Evolutionary conservation across 2,797 vertebrate species (phyloP).

Genomic region (Gastrophryne carolinensis): DNA sequence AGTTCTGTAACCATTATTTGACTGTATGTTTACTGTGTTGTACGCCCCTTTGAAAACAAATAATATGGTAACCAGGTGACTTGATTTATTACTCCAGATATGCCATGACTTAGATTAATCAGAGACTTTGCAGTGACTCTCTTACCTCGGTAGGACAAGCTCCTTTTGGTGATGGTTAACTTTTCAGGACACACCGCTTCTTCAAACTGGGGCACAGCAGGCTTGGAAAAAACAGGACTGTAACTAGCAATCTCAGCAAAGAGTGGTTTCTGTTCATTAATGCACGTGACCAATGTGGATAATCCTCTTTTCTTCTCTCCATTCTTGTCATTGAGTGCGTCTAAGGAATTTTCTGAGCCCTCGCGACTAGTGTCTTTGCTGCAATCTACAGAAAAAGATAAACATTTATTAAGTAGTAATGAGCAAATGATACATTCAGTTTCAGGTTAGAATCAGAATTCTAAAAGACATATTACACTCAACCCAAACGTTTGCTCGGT

Average conservation of each 20-base stretch:
- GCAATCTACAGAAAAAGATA: constrained; percentile 64
- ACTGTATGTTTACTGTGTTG: no score
- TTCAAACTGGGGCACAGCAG: constrained; percentile 68
- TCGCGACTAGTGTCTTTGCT: constrained; percentile 66
- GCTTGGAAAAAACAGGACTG: constrained; percentile 70
- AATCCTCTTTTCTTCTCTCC: constrained; percentile 75
- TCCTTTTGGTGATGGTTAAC: constrained; percentile 69
- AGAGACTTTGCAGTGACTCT: no score
- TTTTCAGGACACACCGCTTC: constrained; percentile 67
- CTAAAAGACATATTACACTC: no score
- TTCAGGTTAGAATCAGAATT: no score
- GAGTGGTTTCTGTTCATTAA: constrained; percentile 83
- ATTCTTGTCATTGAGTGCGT: constrained; percentile 76
- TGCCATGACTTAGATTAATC: no score
- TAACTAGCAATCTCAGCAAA: constrained; percentile 77
- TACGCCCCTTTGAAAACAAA: no score
- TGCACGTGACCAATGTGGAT: constrained; percentile 74
- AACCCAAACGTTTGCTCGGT: no score
- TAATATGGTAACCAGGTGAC: no score
- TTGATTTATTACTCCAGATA: no score
- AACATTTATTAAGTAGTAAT: background rate
- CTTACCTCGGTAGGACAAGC: constrained; percentile 82
- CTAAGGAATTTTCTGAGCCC: constrained; percentile 69
- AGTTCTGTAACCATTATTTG: no score
- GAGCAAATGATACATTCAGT: background rate